A percentile compares a stretch with the other conserved stretches of the same genome.
Conservation (phyloP, 2,113 vertebrate genomes). For the Rostratula benghalensis region DNA sequence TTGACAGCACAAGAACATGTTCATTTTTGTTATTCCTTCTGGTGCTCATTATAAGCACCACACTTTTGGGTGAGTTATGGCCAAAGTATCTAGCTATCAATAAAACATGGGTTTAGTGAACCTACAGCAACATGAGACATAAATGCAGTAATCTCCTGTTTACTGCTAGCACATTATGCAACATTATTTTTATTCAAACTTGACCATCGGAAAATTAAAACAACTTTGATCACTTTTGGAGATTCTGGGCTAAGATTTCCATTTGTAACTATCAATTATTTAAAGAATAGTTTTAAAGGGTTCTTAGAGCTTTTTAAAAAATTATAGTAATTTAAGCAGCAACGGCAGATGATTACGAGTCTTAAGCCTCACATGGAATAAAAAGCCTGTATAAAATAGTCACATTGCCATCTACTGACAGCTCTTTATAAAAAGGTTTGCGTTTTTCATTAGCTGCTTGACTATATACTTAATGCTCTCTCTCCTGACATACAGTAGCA, state of each 20-base stretch:
- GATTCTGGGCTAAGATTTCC: slow-evolving; percentile 72
- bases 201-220: slow-evolving; percentile 73
- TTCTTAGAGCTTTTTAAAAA: slow-evolving; percentile 65
- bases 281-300: slow-evolving; percentile 75
- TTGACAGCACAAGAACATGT: slow-evolving; percentile 22
- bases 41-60: slow-evolving; percentile 36
- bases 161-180: slow-evolving; percentile 47
- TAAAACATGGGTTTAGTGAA: slow-evolving; percentile 31
- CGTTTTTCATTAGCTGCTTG: slow-evolving; percentile 42
- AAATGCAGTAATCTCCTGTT: slow-evolving; percentile 29
- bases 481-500: neutral
- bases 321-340: slow-evolving; percentile 69
- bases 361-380: slow-evolving; percentile 34
- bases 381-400: slow-evolving; percentile 69
- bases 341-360: slow-evolving; percentile 66
- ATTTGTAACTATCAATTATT: slow-evolving; percentile 83
- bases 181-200: slow-evolving; percentile 66
- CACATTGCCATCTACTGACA: slow-evolving; percentile 85
- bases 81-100: neutral
- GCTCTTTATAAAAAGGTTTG: slow-evolving; percentile 54
- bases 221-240: slow-evolving; percentile 76
- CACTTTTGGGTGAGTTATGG: neutral
- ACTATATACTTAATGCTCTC: slow-evolving; percentile 30
- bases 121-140: slow-evolving; percentile 6
- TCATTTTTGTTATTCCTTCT: slow-evolving; percentile 56